Conservation (phyloP, 2,888 invertebrate genomes). For the Stenchaetothrips biformis region DNA sequence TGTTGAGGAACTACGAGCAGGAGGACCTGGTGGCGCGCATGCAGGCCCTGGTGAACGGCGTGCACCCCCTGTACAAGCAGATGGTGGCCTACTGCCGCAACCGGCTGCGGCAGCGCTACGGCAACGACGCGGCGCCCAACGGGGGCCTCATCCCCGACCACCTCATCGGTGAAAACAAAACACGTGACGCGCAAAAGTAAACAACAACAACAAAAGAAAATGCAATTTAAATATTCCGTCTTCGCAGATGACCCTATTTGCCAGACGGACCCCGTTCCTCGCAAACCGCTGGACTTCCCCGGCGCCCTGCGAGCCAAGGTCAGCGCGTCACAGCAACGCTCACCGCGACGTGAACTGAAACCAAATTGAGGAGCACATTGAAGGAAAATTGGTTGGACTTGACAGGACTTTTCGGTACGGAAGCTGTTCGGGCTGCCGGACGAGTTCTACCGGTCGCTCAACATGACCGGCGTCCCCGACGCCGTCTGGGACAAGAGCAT, state of each 20-base stretch:
- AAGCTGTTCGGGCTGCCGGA: conserved; percentile 5
- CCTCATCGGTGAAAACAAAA: not conserved
- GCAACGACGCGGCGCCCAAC: not conserved
- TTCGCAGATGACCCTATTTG: not conserved
- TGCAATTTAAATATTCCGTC: too few species aligned
- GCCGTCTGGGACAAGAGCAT: conserved; percentile 17
- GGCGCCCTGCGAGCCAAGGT: conserved; percentile 8
- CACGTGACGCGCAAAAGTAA: too few species aligned
- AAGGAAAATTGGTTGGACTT: not conserved
- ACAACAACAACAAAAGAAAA: too few species aligned
- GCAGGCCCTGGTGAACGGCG: not conserved
- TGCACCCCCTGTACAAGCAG: conserved; percentile 19
- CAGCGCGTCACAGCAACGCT: not conserved
- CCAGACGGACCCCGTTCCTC: not conserved
- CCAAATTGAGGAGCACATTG: too few species aligned
- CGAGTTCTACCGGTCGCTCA: conserved; percentile 16
- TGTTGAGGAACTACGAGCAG: conserved; percentile 15
- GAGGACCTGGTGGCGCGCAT: not conserved
- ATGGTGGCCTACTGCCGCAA: not conserved
- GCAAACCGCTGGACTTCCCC: conserved; percentile 4
- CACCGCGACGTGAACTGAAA: too few species aligned
- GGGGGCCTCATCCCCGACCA: conserved; percentile 11
- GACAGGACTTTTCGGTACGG: not conserved
- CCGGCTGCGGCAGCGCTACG: conserved; percentile 7
- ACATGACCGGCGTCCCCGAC: conserved; percentile 12